Percentiles rank a stretch among this genome's conserved stretches.
Evolutionary conservation across 1,140 invertebrate species (phyloP).

Genomic region (Acyrthosiphon pisum): DNA sequence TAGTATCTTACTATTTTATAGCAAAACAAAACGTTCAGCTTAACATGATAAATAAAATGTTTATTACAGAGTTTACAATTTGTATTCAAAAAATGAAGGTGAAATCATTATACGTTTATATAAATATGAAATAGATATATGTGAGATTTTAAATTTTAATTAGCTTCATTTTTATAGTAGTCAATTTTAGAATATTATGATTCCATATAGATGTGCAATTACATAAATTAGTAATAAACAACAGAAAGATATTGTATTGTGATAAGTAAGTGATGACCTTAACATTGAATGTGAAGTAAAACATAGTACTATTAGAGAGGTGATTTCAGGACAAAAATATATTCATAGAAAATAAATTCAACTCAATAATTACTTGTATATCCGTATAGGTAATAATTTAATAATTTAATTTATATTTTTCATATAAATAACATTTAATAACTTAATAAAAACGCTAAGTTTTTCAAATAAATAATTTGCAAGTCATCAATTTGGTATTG

Average conservation of each 20-base stretch:
- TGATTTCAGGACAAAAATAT: background rate
- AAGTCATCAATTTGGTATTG: conserved; percentile 23
- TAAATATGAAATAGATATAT: background rate
- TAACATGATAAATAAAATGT: background rate
- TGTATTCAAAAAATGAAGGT: background rate
- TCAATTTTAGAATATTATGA: background rate
- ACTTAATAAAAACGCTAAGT: background rate
- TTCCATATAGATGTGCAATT: background rate
- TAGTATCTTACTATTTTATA: background rate
- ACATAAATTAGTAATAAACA: background rate
- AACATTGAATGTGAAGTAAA: background rate
- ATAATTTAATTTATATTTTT: conserved; percentile 31
- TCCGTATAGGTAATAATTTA: background rate
- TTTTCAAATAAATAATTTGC: conserved; percentile 43
- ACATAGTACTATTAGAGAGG: background rate
- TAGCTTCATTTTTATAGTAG: background rate
- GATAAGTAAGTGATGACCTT: background rate
- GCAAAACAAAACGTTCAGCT: background rate
- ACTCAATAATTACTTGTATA: background rate
- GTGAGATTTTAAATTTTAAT: background rate
- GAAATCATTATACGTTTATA: background rate
- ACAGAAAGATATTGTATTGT: background rate
- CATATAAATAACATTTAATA: conserved; percentile 43
- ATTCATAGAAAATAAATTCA: background rate
- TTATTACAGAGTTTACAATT: background rate